Conservation (phyloP, 2,888 invertebrate species). For the Neoascia interrupta region DNA sequence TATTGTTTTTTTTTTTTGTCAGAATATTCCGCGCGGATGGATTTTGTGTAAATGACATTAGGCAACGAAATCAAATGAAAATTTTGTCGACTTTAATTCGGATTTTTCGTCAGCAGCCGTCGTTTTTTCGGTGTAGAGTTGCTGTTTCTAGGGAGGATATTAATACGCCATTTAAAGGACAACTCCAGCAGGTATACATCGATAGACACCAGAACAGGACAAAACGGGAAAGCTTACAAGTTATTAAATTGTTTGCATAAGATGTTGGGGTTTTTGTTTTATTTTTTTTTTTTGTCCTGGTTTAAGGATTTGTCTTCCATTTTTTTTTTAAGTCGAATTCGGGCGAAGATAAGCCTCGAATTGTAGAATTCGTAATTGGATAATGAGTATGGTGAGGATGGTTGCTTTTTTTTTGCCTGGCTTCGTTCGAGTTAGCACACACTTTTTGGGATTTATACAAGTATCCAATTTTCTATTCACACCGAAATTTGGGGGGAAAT, state of each 20-base stretch:
- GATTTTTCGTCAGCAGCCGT: conserved; percentile 12
- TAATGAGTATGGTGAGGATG: conserved; percentile 56
- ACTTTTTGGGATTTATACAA: conserved; percentile 10
- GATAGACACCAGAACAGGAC: conserved; percentile 1
- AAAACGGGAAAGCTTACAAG: conserved; percentile 32
- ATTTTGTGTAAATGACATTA: conserved; percentile 50
- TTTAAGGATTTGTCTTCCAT: conserved; percentile 7
- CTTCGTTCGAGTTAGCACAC: background rate
- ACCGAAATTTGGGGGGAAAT: background rate
- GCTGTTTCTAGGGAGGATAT: conserved; percentile 21
- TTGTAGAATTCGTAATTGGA: conserved; percentile 65
- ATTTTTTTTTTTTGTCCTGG: background rate
- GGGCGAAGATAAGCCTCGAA: conserved; percentile 40
- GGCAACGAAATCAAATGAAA: conserved; percentile 59
- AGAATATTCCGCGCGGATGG: background rate
- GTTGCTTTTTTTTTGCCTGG: conserved; percentile 11
- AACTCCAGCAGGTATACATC: background rate
- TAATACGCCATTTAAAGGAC: conserved; percentile 54
- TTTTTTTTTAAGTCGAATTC: background rate
- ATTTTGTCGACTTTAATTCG: conserved; percentile 55
- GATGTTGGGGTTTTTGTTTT: conserved; percentile 43
- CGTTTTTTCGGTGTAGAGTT: background rate
- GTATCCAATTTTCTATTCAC: conserved; percentile 55
- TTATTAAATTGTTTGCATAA: conserved; percentile 63
- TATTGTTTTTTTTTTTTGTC: background rate